Conservation (phyloP, 2,888 invertebrate genomes). For the Eulithis testata region DNA sequence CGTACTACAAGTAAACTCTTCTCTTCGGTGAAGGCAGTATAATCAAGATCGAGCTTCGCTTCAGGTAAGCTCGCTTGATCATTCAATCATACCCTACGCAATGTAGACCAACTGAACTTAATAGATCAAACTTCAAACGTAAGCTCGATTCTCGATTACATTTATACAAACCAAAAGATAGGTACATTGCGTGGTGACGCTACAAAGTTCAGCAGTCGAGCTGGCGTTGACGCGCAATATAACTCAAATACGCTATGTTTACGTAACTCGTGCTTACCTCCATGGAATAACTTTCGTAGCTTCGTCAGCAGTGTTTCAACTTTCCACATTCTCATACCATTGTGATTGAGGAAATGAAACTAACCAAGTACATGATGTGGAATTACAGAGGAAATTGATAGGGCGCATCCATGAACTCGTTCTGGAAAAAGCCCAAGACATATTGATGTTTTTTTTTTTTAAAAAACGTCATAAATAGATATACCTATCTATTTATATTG, state of each 20-base stretch:
- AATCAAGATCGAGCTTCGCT: too few species aligned
- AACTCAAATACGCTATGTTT: too few species aligned
- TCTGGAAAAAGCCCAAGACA: neutral
- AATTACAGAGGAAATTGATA: slow-evolving; percentile 4
- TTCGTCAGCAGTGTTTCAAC: slow-evolving; percentile 20
- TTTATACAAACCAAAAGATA: neutral
- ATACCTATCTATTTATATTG: neutral
- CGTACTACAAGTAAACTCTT: too few species aligned
- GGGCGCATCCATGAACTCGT: neutral
- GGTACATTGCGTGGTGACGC: too few species aligned
- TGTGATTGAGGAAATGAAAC: slow-evolving; percentile 18
- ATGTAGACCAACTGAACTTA: slow-evolving; percentile 3
- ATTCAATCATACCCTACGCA: neutral
- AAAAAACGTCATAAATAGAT: too few species aligned
- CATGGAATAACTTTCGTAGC: neutral
- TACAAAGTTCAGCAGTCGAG: too few species aligned
- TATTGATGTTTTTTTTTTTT: too few species aligned
- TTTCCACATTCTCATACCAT: slow-evolving; percentile 20
- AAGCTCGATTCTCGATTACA: slow-evolving; percentile 15
- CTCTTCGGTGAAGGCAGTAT: too few species aligned
- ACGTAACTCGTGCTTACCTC: too few species aligned
- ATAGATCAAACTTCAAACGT: slow-evolving; percentile 9
- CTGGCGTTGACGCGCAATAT: too few species aligned
- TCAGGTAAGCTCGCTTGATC: too few species aligned
- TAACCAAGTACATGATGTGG: slow-evolving; percentile 11